Evolutionary conservation across 1,140 invertebrate genomes (phyloP), one percentile per base, ranked within the genome.

Genomic region (Ladona fulva): DNA sequence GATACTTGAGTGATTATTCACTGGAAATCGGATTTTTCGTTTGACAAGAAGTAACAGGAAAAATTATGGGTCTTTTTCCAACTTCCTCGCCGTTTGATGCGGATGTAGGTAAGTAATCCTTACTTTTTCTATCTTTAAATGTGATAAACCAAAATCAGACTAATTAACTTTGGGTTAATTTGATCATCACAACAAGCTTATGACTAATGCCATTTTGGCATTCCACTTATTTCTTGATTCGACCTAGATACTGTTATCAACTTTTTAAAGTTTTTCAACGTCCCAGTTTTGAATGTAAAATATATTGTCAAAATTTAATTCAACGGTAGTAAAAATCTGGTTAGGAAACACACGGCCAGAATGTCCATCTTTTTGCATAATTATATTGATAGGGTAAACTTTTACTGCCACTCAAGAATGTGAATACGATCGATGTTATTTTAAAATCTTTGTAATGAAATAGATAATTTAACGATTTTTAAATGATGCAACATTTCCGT

Each of bases 21-120:
- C n/a, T 74, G n/a, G 24, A 25, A 14, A 75, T 75, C 74, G 74
- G 12, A n/a, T 75, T 16, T 19, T 24, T 75, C 19, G 74, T 75
- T 74, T n/a, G 24, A 75, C 5, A 14, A 25, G 74, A 42, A 42
- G 24, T 42, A 25, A 75, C 14, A 16, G 24, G n/a, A 19, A 24
- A 25, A 25, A 73, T 79, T 77, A 91, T 91, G 91, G 89, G 90
- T 25, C 86, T 92, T 80, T 92, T 93, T 84, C 87, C 88, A 66
- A 89, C 85, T 82, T 87, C 88, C 74, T 90, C 90, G 81, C 89
- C 90, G 78, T 92, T 93, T 82, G 92, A 93, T 83, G 86, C 87
- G 83, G 91, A 92, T 85, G 91, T 93, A 81, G 92, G 92, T 93
- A 86, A 85, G 89, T 88, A 84, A 80, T 3, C 16, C 1, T 66